Percentiles rank a stretch among this genome's conserved stretches.
These are phyloP conservation scores for Geococcyx californianus DNA, from an alignment of 2,113 vertebrate species.

Conservation along the genomic window DNA sequence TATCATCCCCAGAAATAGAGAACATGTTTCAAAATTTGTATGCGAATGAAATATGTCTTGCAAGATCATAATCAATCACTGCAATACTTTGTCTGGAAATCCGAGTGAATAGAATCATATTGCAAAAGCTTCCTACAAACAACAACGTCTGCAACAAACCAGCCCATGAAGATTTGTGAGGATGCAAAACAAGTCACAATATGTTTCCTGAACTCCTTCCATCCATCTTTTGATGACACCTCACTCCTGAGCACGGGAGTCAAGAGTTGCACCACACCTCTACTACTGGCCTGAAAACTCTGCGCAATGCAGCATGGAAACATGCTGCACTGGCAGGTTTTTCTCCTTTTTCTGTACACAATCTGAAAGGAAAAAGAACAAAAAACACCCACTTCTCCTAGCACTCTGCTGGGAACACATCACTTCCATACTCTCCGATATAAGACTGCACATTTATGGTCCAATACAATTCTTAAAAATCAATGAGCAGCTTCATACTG, in stretches of 20 bases:
- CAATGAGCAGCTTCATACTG: background rate
- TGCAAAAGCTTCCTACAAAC: background rate
- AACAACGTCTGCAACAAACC: background rate
- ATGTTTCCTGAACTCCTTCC: background rate
- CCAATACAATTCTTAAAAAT: background rate
- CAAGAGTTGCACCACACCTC: background rate
- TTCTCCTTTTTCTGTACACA: background rate
- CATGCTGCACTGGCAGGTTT: background rate
- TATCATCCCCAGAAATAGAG: conserved; percentile 7
- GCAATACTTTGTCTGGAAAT: conserved; percentile 37
- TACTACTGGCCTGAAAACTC: background rate
- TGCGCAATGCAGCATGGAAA: background rate
- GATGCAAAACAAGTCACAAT: background rate
- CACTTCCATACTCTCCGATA: background rate
- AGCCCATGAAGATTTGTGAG: background rate
- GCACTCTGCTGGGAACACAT: background rate
- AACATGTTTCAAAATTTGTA: background rate
- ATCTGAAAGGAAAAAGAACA: background rate
- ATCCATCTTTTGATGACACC: background rate
- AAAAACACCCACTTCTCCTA: background rate
- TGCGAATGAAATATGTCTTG: background rate
- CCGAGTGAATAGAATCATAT: background rate
- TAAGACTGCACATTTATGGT: background rate
- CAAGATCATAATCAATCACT: conserved; percentile 24
- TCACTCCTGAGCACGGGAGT: background rate